These are phyloP conservation scores for Bostrychus sinensis DNA, from an alignment of 2,113 vertebrate genomes.

Conservation along the genomic window DNA sequence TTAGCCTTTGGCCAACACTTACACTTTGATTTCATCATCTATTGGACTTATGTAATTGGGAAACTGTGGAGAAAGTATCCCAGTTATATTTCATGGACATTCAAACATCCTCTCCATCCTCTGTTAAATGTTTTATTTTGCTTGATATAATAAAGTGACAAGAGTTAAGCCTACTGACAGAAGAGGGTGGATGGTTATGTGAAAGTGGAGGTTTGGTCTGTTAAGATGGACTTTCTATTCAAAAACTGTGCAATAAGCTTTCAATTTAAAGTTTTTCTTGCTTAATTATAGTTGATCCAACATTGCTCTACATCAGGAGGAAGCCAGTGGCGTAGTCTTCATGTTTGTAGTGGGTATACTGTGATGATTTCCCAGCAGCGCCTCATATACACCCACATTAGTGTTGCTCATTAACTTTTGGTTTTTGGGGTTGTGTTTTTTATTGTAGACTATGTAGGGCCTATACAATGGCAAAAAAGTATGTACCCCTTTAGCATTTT, in stretches of 20 bases:
- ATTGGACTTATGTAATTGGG: constrained; percentile 39
- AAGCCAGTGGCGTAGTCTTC: too few relatives aligned
- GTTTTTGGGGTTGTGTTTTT: too few relatives aligned
- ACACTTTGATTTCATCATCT: constrained; percentile 76
- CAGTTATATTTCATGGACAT: constrained; percentile 21
- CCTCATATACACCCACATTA: too few relatives aligned
- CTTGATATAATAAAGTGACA: constrained; percentile 1
- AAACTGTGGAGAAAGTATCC: constrained; percentile 33
- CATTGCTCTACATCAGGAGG: too few relatives aligned
- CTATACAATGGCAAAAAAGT: too few relatives aligned
- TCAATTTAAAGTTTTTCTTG: not conserved
- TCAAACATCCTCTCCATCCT: not conserved
- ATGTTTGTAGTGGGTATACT: too few relatives aligned
- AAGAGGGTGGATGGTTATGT: not conserved
- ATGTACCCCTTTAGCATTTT: too few relatives aligned
- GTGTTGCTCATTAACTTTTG: too few relatives aligned
- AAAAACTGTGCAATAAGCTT: not conserved
- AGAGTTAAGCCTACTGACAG: not conserved
- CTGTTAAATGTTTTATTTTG: not conserved
- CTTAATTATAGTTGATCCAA: too few relatives aligned
- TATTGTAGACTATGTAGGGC: too few relatives aligned
- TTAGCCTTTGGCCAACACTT: constrained; percentile 36
- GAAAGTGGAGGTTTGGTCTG: too few relatives aligned
- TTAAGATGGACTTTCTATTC: not conserved
- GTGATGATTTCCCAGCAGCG: too few relatives aligned